phyloP scores from a whole-genome alignment of 2,113 vertebrate genomes.

The Echinops telfairi region DNA sequence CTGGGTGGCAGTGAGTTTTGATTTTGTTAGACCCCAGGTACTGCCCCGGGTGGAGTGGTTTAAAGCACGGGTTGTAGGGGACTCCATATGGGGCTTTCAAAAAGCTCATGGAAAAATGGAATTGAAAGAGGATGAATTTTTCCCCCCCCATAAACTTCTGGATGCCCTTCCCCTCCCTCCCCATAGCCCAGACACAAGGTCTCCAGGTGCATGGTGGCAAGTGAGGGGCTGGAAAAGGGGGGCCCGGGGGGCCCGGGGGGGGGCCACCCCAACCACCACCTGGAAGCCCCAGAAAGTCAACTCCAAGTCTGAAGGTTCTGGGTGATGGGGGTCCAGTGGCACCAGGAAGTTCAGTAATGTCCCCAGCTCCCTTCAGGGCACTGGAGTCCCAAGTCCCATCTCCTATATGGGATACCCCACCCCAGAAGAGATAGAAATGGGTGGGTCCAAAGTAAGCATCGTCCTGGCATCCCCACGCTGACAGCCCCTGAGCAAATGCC shows the following conservation, averaged over 20 bases:
- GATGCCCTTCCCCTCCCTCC: neutral
- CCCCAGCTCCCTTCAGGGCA: neutral
- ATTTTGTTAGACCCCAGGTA: too few species aligned
- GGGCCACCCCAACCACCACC: too few species aligned
- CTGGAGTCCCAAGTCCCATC: neutral
- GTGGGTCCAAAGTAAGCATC: slow-evolving; percentile 26
- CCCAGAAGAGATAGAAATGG: neutral
- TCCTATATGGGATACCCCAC: neutral
- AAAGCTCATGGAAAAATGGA: too few species aligned
- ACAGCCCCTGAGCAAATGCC: slow-evolving; percentile 33
- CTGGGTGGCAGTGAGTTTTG: too few species aligned
- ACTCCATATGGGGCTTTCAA: too few species aligned
- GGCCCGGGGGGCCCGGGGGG: accelerated
- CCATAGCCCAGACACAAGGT: neutral
- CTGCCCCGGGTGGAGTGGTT: too few species aligned
- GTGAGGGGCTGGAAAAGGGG: neutral
- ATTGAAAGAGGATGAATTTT: too few species aligned
- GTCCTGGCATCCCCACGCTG: neutral
- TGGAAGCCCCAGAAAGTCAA: neutral
- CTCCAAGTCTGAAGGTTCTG: neutral
- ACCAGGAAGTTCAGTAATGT: neutral
- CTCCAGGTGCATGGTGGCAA: neutral
- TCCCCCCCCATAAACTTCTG: too few species aligned
- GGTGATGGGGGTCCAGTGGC: neutral
- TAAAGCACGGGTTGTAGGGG: too few species aligned